Evolutionary conservation across 2,113 vertebrate genomes (phyloP).

Genomic region (Barnardius zonarius): DNA sequence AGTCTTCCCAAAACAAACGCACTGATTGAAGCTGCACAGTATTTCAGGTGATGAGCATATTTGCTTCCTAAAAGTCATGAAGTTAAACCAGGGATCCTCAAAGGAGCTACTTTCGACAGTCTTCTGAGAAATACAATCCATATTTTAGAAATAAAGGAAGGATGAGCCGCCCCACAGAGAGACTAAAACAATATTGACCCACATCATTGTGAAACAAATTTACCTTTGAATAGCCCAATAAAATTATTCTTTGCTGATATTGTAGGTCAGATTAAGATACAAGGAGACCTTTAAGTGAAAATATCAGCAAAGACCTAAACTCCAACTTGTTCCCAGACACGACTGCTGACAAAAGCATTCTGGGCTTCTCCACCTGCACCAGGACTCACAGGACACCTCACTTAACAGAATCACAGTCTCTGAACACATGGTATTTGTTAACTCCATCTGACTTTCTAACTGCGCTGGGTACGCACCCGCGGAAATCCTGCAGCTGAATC

Average conservation of each 20-base stretch:
- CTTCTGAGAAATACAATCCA: neutral
- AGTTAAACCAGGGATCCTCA: neutral
- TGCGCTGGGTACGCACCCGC: constrained; percentile 68
- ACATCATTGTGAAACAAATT: neutral
- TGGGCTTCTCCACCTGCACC: neutral
- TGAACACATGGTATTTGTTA: neutral
- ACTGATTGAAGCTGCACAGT: neutral
- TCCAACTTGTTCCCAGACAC: neutral
- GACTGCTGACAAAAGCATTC: neutral
- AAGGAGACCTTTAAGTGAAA: neutral
- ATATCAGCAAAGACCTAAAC: neutral
- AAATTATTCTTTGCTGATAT: neutral
- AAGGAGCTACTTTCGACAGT: neutral
- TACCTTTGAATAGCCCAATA: neutral
- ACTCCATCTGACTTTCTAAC: neutral
- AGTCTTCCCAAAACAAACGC: neutral
- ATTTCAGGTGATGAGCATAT: neutral
- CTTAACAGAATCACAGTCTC: neutral
- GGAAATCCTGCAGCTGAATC: constrained; percentile 83
- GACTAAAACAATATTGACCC: neutral
- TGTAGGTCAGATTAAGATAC: neutral
- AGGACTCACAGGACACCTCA: neutral
- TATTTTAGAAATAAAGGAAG: neutral
- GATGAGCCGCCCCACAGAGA: neutral
- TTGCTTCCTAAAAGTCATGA: neutral